These are phyloP conservation scores for Siniperca chuatsi DNA, from an alignment of 2,113 vertebrate species.

Conservation along the genomic window DNA sequence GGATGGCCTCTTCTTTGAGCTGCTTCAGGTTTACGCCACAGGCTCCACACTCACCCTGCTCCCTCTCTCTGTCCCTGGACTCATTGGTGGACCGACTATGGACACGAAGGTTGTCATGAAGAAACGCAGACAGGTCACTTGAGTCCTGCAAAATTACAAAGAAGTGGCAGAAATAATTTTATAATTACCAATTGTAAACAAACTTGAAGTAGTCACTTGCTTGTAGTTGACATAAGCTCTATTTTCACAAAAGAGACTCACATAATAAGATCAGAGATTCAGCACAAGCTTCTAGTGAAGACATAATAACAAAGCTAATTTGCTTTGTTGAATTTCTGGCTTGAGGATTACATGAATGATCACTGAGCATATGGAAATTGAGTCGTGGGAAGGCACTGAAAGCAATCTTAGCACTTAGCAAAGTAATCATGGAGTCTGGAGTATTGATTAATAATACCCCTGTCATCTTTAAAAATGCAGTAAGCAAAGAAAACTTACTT, in stretches of 20 bases:
- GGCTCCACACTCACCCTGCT: conserved; percentile 90
- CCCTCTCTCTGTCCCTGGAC: conserved; percentile 90
- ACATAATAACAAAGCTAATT: conserved; percentile 29
- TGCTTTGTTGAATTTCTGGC: conserved; percentile 37
- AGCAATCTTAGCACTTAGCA: conserved; percentile 35
- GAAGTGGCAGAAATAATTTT: not conserved
- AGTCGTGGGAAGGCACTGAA: conserved; percentile 15
- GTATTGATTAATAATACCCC: conserved; percentile 41
- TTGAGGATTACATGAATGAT: conserved; percentile 35
- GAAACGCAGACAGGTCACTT: conserved; percentile 75
- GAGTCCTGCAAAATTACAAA: conserved; percentile 62
- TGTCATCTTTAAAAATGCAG: conserved; percentile 12
- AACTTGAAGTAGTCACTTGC: not conserved
- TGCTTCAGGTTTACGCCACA: conserved; percentile 92
- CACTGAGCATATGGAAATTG: conserved; percentile 25
- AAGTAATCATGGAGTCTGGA: conserved; percentile 39
- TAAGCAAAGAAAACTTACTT: conserved; percentile 1
- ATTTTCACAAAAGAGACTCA: conserved; percentile 2
- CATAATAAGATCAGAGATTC: conserved; percentile 1
- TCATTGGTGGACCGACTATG: conserved; percentile 86
- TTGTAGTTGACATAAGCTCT: not conserved
- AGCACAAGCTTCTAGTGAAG: not conserved
- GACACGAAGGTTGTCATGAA: conserved; percentile 92
- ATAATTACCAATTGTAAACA: not conserved
- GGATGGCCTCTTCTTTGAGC: conserved; percentile 95